Conservation (phyloP, 2,888 invertebrate species). For the Leptogaster cylindrica region DNA sequence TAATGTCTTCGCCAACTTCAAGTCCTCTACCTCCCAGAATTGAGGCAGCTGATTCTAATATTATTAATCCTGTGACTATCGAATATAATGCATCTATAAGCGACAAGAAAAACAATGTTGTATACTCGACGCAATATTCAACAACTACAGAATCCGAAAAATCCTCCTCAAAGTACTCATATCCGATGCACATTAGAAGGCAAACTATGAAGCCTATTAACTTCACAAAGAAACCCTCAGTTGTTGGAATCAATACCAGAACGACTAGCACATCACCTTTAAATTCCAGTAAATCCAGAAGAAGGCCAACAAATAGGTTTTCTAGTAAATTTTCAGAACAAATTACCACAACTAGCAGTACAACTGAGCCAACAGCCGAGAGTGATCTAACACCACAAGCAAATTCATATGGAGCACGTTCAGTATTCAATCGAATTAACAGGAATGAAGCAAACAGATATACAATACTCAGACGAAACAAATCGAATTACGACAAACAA, state of each 20-base stretch:
- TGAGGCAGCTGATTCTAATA: conserved; percentile 11
- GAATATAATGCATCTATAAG: neutral
- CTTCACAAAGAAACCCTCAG: conserved; percentile 9
- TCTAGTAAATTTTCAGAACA: conserved; percentile 1
- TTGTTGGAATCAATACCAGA: neutral
- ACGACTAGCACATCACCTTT: neutral
- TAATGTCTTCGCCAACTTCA: neutral
- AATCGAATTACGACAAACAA: neutral
- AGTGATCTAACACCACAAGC: conserved; percentile 38
- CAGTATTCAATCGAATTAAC: conserved; percentile 16
- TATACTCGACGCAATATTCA: neutral
- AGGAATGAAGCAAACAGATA: conserved; percentile 31
- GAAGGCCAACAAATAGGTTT: conserved; percentile 8
- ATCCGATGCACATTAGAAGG: neutral
- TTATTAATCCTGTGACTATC: no score
- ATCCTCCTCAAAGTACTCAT: neutral
- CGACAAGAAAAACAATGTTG: neutral
- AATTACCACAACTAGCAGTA: neutral
- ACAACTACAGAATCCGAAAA: neutral
- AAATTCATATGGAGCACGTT: conserved; percentile 19
- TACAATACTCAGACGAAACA: neutral
- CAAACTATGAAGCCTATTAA: conserved; percentile 11
- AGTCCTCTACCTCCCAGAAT: neutral
- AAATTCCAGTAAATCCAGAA: conserved; percentile 8
- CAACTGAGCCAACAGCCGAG: neutral